Base-by-base conservation (phyloP, 2,888 invertebrate genomes). In the Mycalesis mineus region DNA sequence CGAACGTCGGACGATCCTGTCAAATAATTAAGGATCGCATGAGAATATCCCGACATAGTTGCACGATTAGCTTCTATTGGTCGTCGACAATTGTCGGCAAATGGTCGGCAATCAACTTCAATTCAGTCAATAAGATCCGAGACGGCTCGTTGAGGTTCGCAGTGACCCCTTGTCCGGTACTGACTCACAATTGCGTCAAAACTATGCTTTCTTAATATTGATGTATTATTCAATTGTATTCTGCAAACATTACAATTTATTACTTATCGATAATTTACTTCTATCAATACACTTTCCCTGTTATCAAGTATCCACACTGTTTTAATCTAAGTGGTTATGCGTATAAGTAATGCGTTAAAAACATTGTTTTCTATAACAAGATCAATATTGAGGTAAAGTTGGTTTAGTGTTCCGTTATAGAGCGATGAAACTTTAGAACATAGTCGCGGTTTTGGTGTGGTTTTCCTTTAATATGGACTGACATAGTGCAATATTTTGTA, bases 101-200 rank as follows among this genome's bases (percentile, higher is more conserved):
- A 84, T 87, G 78, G 80, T 62, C 78, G 68, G 77, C 88, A 88
- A 88, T 88, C 87, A 86, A 70, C 75, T 68, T 66, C 88, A 88
- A 88, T 88, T 88, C 69, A 75, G 74, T 78, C 88, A 87, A 88
- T 88, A 84, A 82, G 71, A 75, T 68, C 57, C 73, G 72, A 79
- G 77, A 77, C 78, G 72, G 71, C 74, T 70, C 68, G 71, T 67
- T 65, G 65, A 65, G 66, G 58, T 60, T 57, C 62, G 57, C 55
- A 55, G 47, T 55, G 61, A 58, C 58, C 60, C 51, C 62, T 59
- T 66, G 69, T 68, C 70, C 71, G 68, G 70, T 68, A 50, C 52
- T 58, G 59, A 58, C 49, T 62, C 56, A 62, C 54, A 44, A 42
- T 37, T 57, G 57, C 51, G 54, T 55, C 53, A 37, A 47, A 40